These are phyloP conservation scores for Cryptoprocta ferox DNA, from an alignment of 2,797 vertebrate genomes.

Conservation along the genomic window DNA sequence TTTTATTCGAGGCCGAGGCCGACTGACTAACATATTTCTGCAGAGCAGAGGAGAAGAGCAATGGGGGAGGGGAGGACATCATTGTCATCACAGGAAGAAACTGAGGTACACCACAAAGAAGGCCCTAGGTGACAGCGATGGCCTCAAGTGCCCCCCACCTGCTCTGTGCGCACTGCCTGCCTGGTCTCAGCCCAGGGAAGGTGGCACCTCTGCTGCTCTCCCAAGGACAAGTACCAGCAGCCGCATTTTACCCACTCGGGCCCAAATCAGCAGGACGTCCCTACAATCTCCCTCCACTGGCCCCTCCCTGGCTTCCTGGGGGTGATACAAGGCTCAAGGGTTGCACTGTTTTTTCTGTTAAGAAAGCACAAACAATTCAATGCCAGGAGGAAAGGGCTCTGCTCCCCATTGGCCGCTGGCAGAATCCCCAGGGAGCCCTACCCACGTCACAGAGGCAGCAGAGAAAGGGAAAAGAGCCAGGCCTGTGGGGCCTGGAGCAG, in stretches of 20 bases:
- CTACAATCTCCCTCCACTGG: fast-evolving
- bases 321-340: not conserved
- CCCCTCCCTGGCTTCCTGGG: not conserved
- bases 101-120: not conserved
- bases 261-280: not conserved
- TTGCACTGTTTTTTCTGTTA: constrained; percentile 52
- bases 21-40: not conserved
- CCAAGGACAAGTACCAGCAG: no score
- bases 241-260: not conserved
- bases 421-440: not conserved
- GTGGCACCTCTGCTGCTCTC: no score
- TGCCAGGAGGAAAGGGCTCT: constrained; percentile 57
- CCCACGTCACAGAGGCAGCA: constrained; percentile 66
- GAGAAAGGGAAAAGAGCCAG: constrained; percentile 77
- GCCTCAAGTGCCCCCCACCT: fast-evolving
- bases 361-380: constrained; percentile 80
- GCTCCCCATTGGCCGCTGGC: not conserved
- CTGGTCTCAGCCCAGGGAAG: not conserved
- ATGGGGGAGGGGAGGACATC: not conserved
- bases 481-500: constrained; percentile 34
- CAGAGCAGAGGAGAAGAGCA: not conserved
- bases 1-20: not conserved
- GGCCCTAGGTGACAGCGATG: not conserved
- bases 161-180: not conserved
- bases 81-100: not conserved